Evolutionary conservation across 2,888 invertebrate genomes (phyloP), one percentile per base, ranked within the genome.

Genomic region (Drosophila melanocephala): DNA sequence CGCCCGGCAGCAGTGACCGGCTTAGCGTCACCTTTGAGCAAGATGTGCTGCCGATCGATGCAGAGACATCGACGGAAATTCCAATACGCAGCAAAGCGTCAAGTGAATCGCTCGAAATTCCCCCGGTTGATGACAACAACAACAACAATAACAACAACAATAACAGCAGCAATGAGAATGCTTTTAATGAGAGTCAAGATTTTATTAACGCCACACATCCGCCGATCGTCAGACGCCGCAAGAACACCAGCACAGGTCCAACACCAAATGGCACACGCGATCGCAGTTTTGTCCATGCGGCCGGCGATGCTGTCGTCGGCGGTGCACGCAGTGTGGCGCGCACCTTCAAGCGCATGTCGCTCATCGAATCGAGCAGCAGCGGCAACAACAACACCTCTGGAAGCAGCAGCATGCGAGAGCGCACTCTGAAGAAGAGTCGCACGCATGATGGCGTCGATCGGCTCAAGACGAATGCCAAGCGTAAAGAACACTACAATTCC

Each of bases 271-370:
- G 70, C n/a, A 50, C 74, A 16, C 75, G 71, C 12, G 79, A 81
- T 26, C 79, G 80, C 30, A 79, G 66, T 35, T 77, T 78, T 71
- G 76, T 79, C 14, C 39, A 58, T 57, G 78, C 59, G 26, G 82
- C 79, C 26, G 51, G 81, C 44, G 83, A 74, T 39, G 83, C 73
- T 33, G 81, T 81, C 19, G 72, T 83, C 19, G 83, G 63, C n/a
- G 83, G 83, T n/a, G 84, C 83, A 56, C 84, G 84, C 30, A 71
- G 53, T 9, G 74, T 84, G 9, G 83, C 86, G 30, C 80, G 79
- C 44, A 80, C 78, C 50, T 58, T 77, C 1, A 84, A 85, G 32
- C 82, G 89, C 37, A 81, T 81, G 62, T 89, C 88, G 16, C 78
- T 89, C 73, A 79, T 79, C 53, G 87, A 87, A 57, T 62, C 85